These are phyloP conservation scores for Ctena decussata DNA, from an alignment of 2,888 invertebrate genomes.

Conservation along the genomic window DNA sequence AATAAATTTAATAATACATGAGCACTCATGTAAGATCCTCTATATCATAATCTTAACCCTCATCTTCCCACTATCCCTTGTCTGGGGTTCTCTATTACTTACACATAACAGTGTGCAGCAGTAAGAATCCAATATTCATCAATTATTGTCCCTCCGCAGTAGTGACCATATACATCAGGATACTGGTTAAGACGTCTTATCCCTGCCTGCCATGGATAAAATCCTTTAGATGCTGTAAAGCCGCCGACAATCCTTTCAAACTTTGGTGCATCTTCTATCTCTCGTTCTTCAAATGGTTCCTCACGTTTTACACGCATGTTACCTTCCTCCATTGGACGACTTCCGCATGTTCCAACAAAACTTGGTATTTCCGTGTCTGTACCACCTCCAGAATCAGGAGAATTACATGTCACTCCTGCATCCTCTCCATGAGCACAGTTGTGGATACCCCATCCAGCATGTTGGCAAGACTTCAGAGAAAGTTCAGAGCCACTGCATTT, in stretches of 20 bases:
- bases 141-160: constrained; percentile 84
- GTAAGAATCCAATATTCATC: constrained; percentile 83
- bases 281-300: constrained; percentile 37
- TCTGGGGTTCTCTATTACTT: constrained; percentile 15
- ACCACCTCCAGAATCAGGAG: background rate
- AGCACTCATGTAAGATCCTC: no score
- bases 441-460: constrained; percentile 60
- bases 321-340: constrained; percentile 59
- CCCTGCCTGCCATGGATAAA: constrained; percentile 84
- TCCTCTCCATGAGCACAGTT: constrained; percentile 74
- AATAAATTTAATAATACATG: no score
- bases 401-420: constrained; percentile 74
- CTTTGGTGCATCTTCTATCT: constrained; percentile 50
- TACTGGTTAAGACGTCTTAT: constrained; percentile 55
- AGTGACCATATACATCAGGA: constrained; percentile 58
- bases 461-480: constrained; percentile 61
- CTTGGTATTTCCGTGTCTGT: background rate
- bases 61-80: no score
- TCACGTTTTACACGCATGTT: constrained; percentile 59
- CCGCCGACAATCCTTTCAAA: constrained; percentile 79
- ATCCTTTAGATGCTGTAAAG: constrained; percentile 75
- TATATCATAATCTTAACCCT: no score
- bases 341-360: constrained; percentile 21
- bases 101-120: constrained; percentile 85
- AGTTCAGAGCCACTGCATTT: constrained; percentile 72